These are phyloP conservation scores for Lophochroa leadbeateri DNA, from an alignment of 2,113 vertebrate species.

Conservation along the genomic window DNA sequence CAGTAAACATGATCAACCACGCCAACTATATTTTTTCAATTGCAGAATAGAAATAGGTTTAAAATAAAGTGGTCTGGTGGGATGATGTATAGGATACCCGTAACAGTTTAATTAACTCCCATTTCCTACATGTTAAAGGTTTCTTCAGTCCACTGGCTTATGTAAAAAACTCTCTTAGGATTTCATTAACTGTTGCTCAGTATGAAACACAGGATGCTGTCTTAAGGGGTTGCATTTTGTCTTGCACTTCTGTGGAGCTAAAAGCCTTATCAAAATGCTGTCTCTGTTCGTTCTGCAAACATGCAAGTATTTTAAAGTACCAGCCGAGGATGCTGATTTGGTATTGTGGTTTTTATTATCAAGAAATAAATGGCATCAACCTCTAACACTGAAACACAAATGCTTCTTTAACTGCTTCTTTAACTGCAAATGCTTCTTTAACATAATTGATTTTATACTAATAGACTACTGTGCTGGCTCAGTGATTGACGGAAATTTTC, in stretches of 20 bases:
- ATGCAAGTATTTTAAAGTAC: constrained; percentile 41
- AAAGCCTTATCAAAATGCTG: constrained; percentile 47
- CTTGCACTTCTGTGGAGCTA: neutral
- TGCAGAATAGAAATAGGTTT: constrained; percentile 73
- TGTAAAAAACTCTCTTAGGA: constrained; percentile 74
- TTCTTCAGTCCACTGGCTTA: constrained; percentile 75
- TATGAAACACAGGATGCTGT: neutral
- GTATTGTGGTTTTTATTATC: constrained; percentile 40
- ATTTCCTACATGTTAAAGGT: constrained; percentile 76
- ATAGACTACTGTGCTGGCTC: neutral
- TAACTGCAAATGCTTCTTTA: neutral
- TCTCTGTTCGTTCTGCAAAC: constrained; percentile 38
- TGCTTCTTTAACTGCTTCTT: neutral
- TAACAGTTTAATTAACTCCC: constrained; percentile 79
- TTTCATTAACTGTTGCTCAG: constrained; percentile 63
- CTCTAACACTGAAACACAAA: neutral
- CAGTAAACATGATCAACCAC: constrained; percentile 69
- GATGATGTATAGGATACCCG: constrained; percentile 71
- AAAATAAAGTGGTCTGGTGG: constrained; percentile 11
- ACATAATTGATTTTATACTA: neutral
- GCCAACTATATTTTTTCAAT: constrained; percentile 59
- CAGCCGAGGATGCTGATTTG: neutral
- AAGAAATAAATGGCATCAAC: neutral
- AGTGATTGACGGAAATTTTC: neutral
- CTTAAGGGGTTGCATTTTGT: constrained; percentile 24